Evolutionary conservation across 1,140 invertebrate species (phyloP).

Genomic region (Apis mellifera): DNA sequence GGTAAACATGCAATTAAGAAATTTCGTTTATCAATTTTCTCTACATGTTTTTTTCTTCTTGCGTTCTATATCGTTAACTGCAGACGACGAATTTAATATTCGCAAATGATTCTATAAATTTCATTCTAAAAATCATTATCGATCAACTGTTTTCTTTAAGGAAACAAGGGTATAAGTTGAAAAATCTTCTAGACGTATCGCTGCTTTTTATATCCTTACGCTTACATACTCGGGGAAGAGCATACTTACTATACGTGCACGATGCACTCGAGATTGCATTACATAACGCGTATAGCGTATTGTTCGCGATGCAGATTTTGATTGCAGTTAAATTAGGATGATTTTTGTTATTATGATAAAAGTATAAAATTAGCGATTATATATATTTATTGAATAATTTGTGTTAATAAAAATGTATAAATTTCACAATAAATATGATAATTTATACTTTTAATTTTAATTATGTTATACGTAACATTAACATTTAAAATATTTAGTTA

Average conservation of each 20-base stretch:
- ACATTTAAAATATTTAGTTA: not conserved
- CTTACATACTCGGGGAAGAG: not conserved
- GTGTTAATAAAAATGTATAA: not conserved
- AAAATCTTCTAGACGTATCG: not conserved
- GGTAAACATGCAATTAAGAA: not conserved
- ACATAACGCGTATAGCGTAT: not conserved
- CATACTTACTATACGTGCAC: not conserved
- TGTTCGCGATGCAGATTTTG: not conserved
- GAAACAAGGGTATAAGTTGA: too few species aligned
- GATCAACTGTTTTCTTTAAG: too few species aligned
- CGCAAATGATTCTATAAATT: too few species aligned
- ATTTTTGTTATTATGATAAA: not conserved
- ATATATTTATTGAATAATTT: not conserved
- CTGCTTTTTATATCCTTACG: not conserved
- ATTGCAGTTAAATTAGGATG: too few species aligned
- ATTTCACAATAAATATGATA: not conserved
- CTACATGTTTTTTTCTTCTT: not conserved
- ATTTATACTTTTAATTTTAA: not conserved
- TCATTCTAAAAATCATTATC: too few species aligned
- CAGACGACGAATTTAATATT: not conserved
- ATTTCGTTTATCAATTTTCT: constrained; percentile 6
- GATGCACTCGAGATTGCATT: not conserved
- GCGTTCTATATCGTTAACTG: not conserved
- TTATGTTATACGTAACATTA: not conserved
- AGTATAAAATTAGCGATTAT: not conserved